A percentile compares a stretch with the other conserved stretches of the same genome.
Evolutionary conservation across 2,888 invertebrate genomes (phyloP).

Genomic region (Stegana nigrithorax): DNA sequence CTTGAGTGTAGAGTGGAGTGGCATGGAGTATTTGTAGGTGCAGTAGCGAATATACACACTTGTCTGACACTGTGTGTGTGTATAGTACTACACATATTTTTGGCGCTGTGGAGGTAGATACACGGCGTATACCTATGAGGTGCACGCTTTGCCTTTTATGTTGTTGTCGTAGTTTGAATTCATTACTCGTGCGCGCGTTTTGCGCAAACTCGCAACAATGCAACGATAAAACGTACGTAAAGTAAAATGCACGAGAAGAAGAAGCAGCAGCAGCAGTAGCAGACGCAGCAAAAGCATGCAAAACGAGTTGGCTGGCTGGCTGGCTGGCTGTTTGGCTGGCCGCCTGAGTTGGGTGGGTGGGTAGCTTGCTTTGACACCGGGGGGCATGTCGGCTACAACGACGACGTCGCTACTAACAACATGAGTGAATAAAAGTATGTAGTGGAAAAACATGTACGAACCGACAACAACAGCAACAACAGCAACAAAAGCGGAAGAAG

Average conservation of each 20-base stretch:
- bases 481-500: slow-evolving; percentile 23
- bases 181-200: slow-evolving; percentile 7
- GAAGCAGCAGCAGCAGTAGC: background rate
- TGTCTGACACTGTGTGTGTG: slow-evolving; percentile 9
- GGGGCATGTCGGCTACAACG: slow-evolving; percentile 9
- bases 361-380: too few species aligned
- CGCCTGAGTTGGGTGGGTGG: background rate
- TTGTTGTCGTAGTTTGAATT: slow-evolving; percentile 4
- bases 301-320: background rate
- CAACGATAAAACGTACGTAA: background rate
- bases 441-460: slow-evolving; percentile 23
- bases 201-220: slow-evolving; percentile 11
- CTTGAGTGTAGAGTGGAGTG: too few species aligned
- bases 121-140: slow-evolving; percentile 38
- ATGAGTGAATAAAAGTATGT: background rate
- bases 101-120: slow-evolving; percentile 41
- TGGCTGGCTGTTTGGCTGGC: background rate
- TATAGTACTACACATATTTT: slow-evolving; percentile 28
- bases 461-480: slow-evolving; percentile 29
- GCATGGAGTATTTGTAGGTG: too few species aligned
- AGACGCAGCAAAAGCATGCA: background rate
- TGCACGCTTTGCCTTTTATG: slow-evolving; percentile 21
- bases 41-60: too few species aligned
- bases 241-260: background rate
- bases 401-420: slow-evolving; percentile 7